These are phyloP conservation scores for Bucco capensis DNA, from an alignment of 2,113 vertebrate genomes.

Conservation along the genomic window DNA sequence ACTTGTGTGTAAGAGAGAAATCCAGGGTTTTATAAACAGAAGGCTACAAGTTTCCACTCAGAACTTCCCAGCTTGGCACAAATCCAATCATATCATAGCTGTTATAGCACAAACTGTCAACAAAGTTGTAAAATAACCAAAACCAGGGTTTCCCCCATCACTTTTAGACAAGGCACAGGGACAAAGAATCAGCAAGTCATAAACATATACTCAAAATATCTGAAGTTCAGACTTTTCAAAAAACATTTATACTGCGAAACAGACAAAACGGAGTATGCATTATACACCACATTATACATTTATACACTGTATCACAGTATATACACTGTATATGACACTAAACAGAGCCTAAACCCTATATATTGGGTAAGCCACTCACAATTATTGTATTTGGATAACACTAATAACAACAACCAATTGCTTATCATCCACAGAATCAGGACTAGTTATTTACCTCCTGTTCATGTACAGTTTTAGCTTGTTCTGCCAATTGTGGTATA, in stretches of 20 bases:
- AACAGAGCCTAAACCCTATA: not conserved
- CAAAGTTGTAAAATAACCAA: conserved; percentile 58
- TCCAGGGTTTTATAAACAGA: conserved; percentile 53
- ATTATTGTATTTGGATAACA: not conserved
- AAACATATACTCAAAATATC: conserved; percentile 4
- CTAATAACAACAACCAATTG: not conserved
- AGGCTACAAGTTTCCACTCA: conserved; percentile 61
- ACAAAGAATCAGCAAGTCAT: conserved; percentile 32
- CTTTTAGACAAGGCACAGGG: conserved; percentile 8
- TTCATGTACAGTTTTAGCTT: not conserved
- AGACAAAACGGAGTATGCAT: not conserved
- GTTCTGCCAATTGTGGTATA: not conserved
- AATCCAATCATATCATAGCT: conserved; percentile 51
- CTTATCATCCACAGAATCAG: not conserved
- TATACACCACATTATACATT: not conserved
- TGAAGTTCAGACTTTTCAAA: not conserved
- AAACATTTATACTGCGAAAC: not conserved
- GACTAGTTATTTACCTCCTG: not conserved
- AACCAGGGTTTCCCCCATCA: conserved; percentile 51
- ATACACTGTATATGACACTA: not conserved
- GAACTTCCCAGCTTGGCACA: conserved; percentile 51
- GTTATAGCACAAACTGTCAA: conserved; percentile 53
- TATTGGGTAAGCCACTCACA: not conserved
- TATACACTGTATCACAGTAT: not conserved
- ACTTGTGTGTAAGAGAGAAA: not conserved